Conservation (phyloP, 2,888 invertebrate genomes). For the Leucophenga maculata region DNA sequence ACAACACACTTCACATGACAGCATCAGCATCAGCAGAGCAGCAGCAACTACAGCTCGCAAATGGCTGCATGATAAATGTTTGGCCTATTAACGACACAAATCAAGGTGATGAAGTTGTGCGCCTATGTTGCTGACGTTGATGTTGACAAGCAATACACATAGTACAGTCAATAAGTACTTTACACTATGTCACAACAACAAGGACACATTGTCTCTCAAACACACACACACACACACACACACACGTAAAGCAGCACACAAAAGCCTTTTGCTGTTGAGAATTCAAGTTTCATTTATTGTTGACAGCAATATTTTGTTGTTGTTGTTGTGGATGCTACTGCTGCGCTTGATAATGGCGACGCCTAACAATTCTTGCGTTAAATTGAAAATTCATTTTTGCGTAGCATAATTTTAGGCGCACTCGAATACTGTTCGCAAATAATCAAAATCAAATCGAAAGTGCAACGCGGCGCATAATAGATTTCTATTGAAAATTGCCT, state of each 20-base stretch:
- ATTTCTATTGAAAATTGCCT: constrained; percentile 46
- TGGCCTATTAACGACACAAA: constrained; percentile 57
- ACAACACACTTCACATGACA: constrained; percentile 2
- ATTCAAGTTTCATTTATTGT: not conserved
- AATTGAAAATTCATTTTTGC: constrained; percentile 49
- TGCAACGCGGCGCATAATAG: constrained; percentile 61
- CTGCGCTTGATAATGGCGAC: not conserved
- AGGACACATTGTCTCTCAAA: not conserved
- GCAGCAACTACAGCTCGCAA: not conserved
- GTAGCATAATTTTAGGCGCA: constrained; percentile 1
- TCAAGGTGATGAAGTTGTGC: constrained; percentile 43
- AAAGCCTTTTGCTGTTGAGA: not conserved
- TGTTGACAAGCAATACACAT: constrained; percentile 16
- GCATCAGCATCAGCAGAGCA: not conserved
- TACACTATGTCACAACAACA: not conserved
- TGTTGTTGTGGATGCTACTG: not conserved
- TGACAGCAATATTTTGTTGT: not conserved
- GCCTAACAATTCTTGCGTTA: constrained; percentile 52
- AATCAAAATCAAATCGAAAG: constrained; percentile 38
- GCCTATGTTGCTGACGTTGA: constrained; percentile 30
- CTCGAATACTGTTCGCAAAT: constrained; percentile 28
- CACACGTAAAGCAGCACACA: not conserved
- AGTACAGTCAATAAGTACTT: not conserved
- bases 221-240: not conserved
- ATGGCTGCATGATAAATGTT: constrained; percentile 38